Percentiles rank a stretch among this genome's conserved stretches.
phyloP scores from a whole-genome alignment of 2,888 invertebrate genomes.

The Polyommatus icarus region DNA sequence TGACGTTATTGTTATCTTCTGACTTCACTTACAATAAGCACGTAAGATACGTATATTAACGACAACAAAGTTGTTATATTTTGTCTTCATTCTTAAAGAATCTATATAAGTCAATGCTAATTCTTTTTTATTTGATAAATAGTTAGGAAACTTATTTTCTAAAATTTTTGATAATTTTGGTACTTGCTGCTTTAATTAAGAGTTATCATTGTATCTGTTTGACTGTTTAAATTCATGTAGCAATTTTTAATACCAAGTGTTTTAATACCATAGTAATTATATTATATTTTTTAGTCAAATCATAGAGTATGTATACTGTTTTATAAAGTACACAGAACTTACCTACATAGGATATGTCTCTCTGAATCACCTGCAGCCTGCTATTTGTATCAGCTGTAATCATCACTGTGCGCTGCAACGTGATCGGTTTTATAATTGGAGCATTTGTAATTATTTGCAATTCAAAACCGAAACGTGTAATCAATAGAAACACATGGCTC shows the following conservation, averaged over 20 bases:
- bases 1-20: neutral
- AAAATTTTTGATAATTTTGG: neutral
- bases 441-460: conserved; percentile 35
- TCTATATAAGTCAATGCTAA: no score
- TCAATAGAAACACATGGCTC: conserved; percentile 16
- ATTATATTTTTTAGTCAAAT: neutral
- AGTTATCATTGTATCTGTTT: neutral
- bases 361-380: conserved; percentile 14
- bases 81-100: neutral
- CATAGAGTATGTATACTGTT: conserved; percentile 1
- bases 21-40: neutral
- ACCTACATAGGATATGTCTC: neutral
- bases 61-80: neutral
- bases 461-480: conserved; percentile 28
- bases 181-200: neutral
- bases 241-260: no score
- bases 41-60: neutral
- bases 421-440: conserved; percentile 32
- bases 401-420: neutral
- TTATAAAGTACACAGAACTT: neutral
- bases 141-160: no score
- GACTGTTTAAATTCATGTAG: no score
- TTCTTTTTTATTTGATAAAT: neutral
- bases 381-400: neutral
- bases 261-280: no score